Evolutionary conservation across 2,888 invertebrate species (phyloP).

Genomic region (Epinotia demarniana): DNA sequence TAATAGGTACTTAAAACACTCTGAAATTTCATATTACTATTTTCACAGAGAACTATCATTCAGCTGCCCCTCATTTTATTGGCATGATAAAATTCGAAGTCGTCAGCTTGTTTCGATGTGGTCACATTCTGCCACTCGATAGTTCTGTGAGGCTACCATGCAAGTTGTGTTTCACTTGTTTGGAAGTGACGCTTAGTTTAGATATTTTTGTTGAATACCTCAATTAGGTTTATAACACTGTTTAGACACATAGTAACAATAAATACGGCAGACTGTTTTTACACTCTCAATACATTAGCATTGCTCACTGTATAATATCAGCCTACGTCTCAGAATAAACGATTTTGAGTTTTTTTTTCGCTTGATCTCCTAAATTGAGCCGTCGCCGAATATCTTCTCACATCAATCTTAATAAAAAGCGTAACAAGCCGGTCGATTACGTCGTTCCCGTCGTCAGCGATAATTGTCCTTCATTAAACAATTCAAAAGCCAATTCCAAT

Average conservation of each 20-base stretch:
- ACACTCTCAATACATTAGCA: background rate
- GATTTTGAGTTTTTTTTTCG: background rate
- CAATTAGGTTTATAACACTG: too few species aligned
- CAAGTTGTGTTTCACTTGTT: too few species aligned
- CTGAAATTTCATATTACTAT: background rate
- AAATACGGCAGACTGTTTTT: background rate
- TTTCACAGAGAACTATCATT: background rate
- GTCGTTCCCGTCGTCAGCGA: slow-evolving; percentile 65
- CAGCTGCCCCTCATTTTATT: background rate
- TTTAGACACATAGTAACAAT: background rate
- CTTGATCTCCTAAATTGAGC: slow-evolving; percentile 27
- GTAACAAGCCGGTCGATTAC: slow-evolving; percentile 69
- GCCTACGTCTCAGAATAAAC: background rate
- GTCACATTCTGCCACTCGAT: background rate
- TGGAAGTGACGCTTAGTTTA: too few species aligned
- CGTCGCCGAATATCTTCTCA: slow-evolving; percentile 62
- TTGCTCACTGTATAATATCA: background rate
- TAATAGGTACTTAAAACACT: slow-evolving; percentile 13
- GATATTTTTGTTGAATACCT: too few species aligned
- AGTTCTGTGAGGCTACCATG: background rate
- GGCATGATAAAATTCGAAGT: background rate
- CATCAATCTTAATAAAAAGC: slow-evolving; percentile 79
- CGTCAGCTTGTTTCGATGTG: too few species aligned
- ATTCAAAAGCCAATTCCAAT: slow-evolving; percentile 54
- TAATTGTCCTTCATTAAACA: slow-evolving; percentile 79